Conservation (phyloP, 2,888 invertebrate species). For the Spisula solida region DNA sequence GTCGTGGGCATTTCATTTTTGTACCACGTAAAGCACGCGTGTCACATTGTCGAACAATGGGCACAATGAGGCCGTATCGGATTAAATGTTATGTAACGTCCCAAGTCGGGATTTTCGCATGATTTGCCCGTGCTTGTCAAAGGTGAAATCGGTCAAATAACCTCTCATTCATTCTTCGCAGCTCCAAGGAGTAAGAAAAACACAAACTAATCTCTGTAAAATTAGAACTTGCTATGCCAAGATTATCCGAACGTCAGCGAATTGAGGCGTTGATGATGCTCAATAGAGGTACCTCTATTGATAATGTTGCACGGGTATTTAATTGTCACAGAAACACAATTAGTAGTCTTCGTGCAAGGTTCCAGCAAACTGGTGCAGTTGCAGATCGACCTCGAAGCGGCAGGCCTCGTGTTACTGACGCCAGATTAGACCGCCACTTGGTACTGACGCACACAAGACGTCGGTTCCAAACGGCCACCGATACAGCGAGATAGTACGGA, state of each 20-base stretch:
- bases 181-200: no score
- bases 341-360: not conserved
- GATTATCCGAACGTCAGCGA: conserved; percentile 5
- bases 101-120: no score
- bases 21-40: no score
- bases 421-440: conserved; percentile 27
- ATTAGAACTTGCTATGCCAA: no score
- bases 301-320: not conserved
- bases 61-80: no score
- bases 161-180: no score
- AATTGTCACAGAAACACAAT: conserved; percentile 25
- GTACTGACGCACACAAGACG: conserved; percentile 29
- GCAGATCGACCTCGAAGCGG: conserved; percentile 18
- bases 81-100: no score
- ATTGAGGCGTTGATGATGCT: conserved; percentile 22
- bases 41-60: no score
- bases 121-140: no score
- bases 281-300: not conserved
- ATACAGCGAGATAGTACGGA: conserved; percentile 26
- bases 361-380: conserved; percentile 5
- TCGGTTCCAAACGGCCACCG: conserved; percentile 32
- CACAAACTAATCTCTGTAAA: no score
- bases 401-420: conserved; percentile 27
- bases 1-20: no score
- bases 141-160: no score